Evolutionary conservation across 1,140 invertebrate species (phyloP), one percentile per base, ranked within the genome.

Genomic region (Drosophila novamexicana): DNA sequence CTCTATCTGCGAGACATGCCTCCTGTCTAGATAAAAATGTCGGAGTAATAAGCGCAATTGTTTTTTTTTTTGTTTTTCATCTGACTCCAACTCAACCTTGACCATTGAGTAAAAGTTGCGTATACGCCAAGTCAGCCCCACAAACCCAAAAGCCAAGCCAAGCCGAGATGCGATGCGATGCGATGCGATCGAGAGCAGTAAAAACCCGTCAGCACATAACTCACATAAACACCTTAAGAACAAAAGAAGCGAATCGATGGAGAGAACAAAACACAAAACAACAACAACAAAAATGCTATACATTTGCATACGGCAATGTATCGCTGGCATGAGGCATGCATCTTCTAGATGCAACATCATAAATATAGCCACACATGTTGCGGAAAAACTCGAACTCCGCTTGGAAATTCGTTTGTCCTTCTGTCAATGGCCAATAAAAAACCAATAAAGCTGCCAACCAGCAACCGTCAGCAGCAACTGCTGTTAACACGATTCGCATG

Each of bases 341-440:
- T 58, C 58, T 75, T 63, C 45, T 71, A 62, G 40, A 64, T 54
- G 63, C 71, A 74, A 74, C 68, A 81, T 89, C 84, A 89, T 89
- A 90, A 89, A 89, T 77, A 89, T 79, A 58, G 53, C 53, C 47
- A 57, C 63, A 18, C 66, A 61, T n/a, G 22, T 71, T 68, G 56
- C 47, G 64, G 67, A 61, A 67, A 71, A 70, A 42, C 78, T 71
- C 79, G 22, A 78, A 73, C 71, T 59, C n/a, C 56, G 58, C 75
- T 47, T 50, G 42, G 40, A 90, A 90, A 79, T 90, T 90, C 62
- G 79, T 86, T 90, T 90, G 84, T 90, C 85, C 85, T 90, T 90
- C 85, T 81, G 86, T 90, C 85, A 90, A 90, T 89, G 85, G 86
- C 78, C 90, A 80, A 91, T 91, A 91, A 91, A 91, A 91, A 91